These are phyloP conservation scores for Erpobdella octoculata DNA, from an alignment of 2,888 invertebrate genomes.

Conservation along the genomic window DNA sequence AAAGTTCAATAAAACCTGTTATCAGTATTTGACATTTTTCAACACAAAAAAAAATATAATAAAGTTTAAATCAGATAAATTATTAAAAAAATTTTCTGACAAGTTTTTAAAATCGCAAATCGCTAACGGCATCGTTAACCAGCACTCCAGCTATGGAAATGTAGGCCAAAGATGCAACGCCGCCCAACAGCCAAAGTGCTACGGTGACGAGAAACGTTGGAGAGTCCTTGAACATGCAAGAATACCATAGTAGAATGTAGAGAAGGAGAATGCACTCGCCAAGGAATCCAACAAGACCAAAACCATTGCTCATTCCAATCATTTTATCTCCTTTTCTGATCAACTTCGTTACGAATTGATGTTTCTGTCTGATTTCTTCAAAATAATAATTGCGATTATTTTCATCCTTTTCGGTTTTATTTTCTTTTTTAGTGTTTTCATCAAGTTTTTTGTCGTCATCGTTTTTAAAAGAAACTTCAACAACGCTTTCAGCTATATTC, in stretches of 20 bases:
- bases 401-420: no score
- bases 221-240: constrained; percentile 5
- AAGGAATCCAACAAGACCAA: background rate
- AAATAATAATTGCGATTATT: no score
- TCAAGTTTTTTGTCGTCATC: no score
- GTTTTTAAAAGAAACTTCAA: no score
- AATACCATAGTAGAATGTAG: background rate
- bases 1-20: no score
- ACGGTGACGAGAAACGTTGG: background rate
- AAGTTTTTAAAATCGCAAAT: no score
- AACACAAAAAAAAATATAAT: no score
- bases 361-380: background rate
- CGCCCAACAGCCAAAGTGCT: background rate
- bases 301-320: background rate
- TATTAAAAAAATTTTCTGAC: no score
- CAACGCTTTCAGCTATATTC: no score
- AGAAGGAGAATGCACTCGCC: background rate
- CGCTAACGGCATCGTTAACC: background rate
- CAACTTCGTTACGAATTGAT: constrained; percentile 6
- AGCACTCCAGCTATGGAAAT: background rate
- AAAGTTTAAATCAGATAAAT: no score
- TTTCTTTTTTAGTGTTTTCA: no score
- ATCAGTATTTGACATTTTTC: no score
- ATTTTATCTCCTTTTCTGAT: constrained; percentile 8
- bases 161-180: background rate